These are phyloP conservation scores for Colinus virginianus DNA, from an alignment of 2,113 vertebrate genomes.

Conservation along the genomic window DNA sequence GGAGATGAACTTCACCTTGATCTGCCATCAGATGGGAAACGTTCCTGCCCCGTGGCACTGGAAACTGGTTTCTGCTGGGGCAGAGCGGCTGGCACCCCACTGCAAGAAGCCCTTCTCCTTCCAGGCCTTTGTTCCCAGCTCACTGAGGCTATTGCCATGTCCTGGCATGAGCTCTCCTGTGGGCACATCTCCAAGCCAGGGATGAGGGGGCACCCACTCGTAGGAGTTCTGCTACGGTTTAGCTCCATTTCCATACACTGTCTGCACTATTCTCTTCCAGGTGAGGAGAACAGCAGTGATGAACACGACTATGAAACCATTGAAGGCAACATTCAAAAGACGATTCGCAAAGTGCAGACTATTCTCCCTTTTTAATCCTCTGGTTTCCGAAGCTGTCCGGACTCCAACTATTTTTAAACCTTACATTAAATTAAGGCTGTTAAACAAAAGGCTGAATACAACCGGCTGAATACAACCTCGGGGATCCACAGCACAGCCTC, in stretches of 20 bases:
- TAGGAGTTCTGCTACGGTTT: rapidly evolving
- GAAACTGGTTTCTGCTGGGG: background rate
- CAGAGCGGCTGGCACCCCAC: background rate
- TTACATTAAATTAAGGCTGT: background rate
- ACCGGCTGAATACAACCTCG: background rate
- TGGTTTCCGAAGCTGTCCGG: background rate
- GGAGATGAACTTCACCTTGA: background rate
- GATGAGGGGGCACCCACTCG: rapidly evolving
- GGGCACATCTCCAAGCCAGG: background rate
- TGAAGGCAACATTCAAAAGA: background rate
- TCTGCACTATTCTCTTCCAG: background rate
- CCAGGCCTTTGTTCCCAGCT: rapidly evolving
- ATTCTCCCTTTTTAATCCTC: slow-evolving; percentile 40
- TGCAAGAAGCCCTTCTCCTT: background rate
- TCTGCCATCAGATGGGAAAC: background rate
- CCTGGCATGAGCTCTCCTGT: rapidly evolving
- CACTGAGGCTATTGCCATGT: rapidly evolving
- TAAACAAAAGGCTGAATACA: background rate
- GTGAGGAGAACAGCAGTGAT: rapidly evolving
- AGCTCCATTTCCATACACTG: rapidly evolving
- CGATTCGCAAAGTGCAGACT: slow-evolving; percentile 25
- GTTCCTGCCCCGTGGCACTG: background rate
- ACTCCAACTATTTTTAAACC: background rate
- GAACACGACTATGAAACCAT: slow-evolving; percentile 82
- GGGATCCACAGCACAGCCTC: background rate